phyloP scores from a whole-genome alignment of 2,888 invertebrate genomes.

The Amphipoea lucens region DNA sequence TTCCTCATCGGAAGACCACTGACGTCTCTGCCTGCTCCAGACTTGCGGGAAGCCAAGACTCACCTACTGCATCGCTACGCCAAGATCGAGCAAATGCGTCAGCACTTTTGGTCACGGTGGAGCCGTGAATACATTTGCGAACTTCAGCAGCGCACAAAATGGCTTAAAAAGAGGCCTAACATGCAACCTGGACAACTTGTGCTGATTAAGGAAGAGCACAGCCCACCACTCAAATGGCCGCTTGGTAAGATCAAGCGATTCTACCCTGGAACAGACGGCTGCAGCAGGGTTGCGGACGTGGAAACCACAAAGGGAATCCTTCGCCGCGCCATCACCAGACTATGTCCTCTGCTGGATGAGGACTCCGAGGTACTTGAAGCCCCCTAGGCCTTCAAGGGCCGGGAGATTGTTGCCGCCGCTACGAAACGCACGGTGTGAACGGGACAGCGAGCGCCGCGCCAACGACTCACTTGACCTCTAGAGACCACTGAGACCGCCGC shows the following conservation, averaged over 20 bases:
- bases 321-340: too few species aligned
- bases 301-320: not conserved
- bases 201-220: not conserved
- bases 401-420: not conserved
- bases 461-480: too few species aligned
- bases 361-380: not conserved
- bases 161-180: not conserved
- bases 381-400: conserved; percentile 1
- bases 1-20: too few species aligned
- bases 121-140: too few species aligned
- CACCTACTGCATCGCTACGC: not conserved
- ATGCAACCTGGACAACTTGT: conserved; percentile 3
- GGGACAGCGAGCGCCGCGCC: too few species aligned
- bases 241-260: not conserved
- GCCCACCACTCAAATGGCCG: not conserved
- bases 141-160: too few species aligned
- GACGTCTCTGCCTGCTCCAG: conserved; percentile 1
- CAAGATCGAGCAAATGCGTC: not conserved
- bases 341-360: not conserved
- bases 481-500: too few species aligned
- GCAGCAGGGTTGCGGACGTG: conserved; percentile 3
- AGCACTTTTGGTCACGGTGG: too few species aligned
- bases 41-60: not conserved
- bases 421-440: too few species aligned
- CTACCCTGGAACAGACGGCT: not conserved